Evolutionary conservation across 2,888 invertebrate species (phyloP), one percentile per base, ranked within the genome.

Genomic region (Nowickia ferox): DNA sequence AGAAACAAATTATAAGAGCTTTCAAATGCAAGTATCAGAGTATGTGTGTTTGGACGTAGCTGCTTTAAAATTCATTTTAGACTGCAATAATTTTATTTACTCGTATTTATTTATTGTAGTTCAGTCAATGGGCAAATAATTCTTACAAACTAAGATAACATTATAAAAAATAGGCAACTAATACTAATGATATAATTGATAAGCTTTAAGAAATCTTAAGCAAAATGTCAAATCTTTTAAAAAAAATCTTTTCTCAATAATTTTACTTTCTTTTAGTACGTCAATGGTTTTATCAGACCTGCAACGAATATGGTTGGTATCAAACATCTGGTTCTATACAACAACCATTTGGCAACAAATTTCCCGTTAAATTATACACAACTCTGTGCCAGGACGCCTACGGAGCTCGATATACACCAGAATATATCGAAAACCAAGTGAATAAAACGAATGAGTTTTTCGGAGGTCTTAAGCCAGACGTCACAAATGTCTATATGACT

Each of bases 231-330:
- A 30, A 30, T 0, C 30, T 30, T 30, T 30, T 4, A 30, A 30
- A 30, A 30, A 4, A 30, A 30, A 3, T 30, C n/a, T n/a, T n/a
- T n/a, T n/a, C 4, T 30, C 30, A 30, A 3, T 42, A 63, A 9
- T 13, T 65, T 1, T 57, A 4, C 1, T 63, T 19, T 19, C 77
- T 55, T 71, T 44, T 57, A 92, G 92, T 90, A 88, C 94, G 97
- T 0, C 95, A 95, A 84, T 97, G 97, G 97, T 94, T 94, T 0
- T 97, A 96, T 91, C 97, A 97, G 92, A 97, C 97, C 0, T 98
- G 98, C 92, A 95, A 95, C 69, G 97, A 98, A 93, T 97, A 95
- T 92, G 97, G 97, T 71, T 97, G 96, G 94, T 97, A 95, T 92
- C 97, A 97, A 93, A 95, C 96, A 2, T 95, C 97, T 0, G 94